These are phyloP conservation scores for Asarcornis scutulata DNA, from an alignment of 2,113 vertebrate genomes.

Conservation along the genomic window DNA sequence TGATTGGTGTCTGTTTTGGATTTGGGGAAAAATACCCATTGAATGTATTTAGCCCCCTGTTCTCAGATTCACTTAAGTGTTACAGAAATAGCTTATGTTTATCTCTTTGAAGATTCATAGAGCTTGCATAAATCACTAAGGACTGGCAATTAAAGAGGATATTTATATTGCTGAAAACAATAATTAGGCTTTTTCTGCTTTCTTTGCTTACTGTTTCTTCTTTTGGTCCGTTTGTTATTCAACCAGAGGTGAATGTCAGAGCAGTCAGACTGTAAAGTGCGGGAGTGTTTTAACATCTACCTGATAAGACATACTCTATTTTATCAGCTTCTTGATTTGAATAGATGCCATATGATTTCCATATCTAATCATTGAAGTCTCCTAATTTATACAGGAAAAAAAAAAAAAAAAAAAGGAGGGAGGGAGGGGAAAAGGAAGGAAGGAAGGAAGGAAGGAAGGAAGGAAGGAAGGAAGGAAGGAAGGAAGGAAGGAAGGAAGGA, in stretches of 20 bases:
- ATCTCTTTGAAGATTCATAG: slow-evolving; percentile 1
- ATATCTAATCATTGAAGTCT: slow-evolving; percentile 2
- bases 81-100: slow-evolving; percentile 38
- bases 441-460: not conserved
- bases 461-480: not conserved
- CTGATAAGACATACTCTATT: not conserved
- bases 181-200: slow-evolving; percentile 21
- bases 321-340: not conserved
- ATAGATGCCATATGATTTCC: not conserved
- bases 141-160: slow-evolving; percentile 28
- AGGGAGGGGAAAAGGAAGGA: not conserved
- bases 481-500: not conserved
- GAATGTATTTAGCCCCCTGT: not conserved
- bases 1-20: not conserved
- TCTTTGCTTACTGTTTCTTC: slow-evolving; percentile 1
- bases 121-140: slow-evolving; percentile 42
- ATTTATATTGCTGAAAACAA: slow-evolving; percentile 54
- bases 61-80: slow-evolving; percentile 1
- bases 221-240: slow-evolving; percentile 18
- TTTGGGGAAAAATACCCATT: not conserved
- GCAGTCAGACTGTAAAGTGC: not conserved
- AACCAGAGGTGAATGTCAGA: not conserved
- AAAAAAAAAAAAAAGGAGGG: not conserved
- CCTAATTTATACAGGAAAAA: slow-evolving; percentile 2
- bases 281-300: not conserved